Evolutionary conservation across 2,888 invertebrate species (phyloP), one percentile per base, ranked within the genome.

Genomic region (Sphinx pinastri): DNA sequence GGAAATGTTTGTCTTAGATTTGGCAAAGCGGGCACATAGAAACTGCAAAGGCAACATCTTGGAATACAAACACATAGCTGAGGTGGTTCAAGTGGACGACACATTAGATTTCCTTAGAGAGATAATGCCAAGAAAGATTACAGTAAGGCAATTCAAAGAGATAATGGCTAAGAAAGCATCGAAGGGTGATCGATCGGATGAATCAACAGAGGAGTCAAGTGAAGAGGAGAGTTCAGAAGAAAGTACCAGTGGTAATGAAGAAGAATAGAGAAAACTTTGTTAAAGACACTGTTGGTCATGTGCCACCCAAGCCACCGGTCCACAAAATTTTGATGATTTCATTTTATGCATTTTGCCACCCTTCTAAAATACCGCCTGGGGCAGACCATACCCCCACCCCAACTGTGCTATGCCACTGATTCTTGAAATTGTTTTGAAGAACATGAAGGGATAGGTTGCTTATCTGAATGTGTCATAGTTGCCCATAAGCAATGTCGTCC

Each of bases 121-220:
- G 86, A 97, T 97, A 74, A 95, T 97, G 93, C 97, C 97, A 0
- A 94, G 95, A 73, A 97, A 97, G 83, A 96, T 97, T 67, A 96
- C 96, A 0, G 96, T 96, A 0, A 90, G 93, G 54, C 94, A 96
- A 79, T 97, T 94, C 73, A 96, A 96, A 80, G 95, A 95, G 79
- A 88, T 96, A 73, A 95, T 96, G 95, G 95, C 95, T 0, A 95
- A 94, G 70, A 96, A 95, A 76, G 86, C 88, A 0, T 75, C 86
- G n/a, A 88, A 80, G 71, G 87, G 85, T 2, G 81, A 81, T 13
- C 75, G 76, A 5, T 89, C 90, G 0, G 89, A 90, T 68, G 88
- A 89, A 1, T 88, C 90, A 0, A 89, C 87, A 19, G 90, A 90
- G n/a, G 87, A 89, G 31, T 87, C 88, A 4, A 88, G 87, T 55